Percentiles rank a stretch among this genome's conserved stretches.
These are phyloP conservation scores for Orientallactaga bullata DNA, from an alignment of 2,113 vertebrate species.

Conservation along the genomic window DNA sequence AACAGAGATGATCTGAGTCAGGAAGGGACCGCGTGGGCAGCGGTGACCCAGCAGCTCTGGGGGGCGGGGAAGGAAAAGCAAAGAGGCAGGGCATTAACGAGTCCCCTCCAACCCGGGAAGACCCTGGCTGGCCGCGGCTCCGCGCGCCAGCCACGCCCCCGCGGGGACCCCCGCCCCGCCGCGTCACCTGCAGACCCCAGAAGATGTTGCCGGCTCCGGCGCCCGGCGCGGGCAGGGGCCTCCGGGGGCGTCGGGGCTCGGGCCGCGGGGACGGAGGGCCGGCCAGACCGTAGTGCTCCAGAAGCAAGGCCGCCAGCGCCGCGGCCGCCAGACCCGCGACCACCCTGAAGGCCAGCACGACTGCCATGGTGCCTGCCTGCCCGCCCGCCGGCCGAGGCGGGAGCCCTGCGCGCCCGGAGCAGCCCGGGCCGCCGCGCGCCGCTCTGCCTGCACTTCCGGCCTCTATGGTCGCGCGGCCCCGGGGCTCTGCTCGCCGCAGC, in stretches of 20 bases:
- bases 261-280: conserved; percentile 25
- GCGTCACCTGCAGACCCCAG: conserved; percentile 84
- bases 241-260: not conserved
- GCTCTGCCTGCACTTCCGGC: conserved; percentile 61
- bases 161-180: not conserved
- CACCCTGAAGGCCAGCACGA: conserved; percentile 60
- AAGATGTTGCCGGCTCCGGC: conserved; percentile 70
- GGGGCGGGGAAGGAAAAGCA: not conserved
- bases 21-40: not conserved
- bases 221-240: conserved; percentile 77
- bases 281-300: conserved; percentile 76
- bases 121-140: not conserved
- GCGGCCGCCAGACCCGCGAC: conserved; percentile 70
- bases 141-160: not conserved
- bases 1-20: conserved; percentile 54
- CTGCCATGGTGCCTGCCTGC: conserved; percentile 48
- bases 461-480: not conserved
- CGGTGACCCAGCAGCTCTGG: not conserved
- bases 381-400: not conserved
- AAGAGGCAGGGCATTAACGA: not conserved
- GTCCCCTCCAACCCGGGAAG: not conserved
- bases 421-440: not conserved
- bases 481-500: not conserved
- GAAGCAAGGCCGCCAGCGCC: conserved; percentile 66
- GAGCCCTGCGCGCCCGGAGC: not conserved